Evolutionary conservation across 2,113 vertebrate genomes (phyloP).

Genomic region (Passer montanus): DNA sequence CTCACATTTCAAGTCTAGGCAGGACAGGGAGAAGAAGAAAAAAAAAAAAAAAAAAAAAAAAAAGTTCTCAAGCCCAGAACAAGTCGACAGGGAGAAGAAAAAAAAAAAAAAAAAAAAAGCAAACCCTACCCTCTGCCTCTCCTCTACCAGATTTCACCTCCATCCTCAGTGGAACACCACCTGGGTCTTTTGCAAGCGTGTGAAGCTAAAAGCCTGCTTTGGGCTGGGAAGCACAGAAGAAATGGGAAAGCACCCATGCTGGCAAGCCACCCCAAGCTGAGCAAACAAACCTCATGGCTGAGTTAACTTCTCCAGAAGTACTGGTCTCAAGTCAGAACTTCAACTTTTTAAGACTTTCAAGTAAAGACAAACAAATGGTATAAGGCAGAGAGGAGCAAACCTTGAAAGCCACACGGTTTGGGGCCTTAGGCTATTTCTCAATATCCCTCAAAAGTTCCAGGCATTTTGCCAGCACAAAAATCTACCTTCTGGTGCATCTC

Average conservation of each 20-base stretch:
- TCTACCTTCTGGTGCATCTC: slow-evolving; percentile 38
- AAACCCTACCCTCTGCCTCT: neutral
- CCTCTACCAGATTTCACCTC: neutral
- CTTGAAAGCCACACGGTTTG: slow-evolving; percentile 56
- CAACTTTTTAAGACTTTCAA: no score
- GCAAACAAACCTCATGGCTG: neutral
- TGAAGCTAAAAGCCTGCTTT: neutral
- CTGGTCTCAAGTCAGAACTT: neutral
- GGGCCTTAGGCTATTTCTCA: slow-evolving; percentile 61
- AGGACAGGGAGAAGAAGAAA: fast-evolving
- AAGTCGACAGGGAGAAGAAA: fast-evolving
- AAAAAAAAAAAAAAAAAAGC: no score
- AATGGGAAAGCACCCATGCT: neutral
- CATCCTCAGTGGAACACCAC: fast-evolving
- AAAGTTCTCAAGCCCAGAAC: no score
- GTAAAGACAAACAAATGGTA: neutral
- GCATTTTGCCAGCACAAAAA: slow-evolving; percentile 40
- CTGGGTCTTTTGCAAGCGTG: fast-evolving
- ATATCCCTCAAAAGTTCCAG: slow-evolving; percentile 61
- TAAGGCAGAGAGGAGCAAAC: slow-evolving; percentile 26
- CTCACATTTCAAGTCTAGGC: neutral
- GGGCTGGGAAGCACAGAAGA: neutral
- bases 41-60: neutral
- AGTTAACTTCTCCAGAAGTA: slow-evolving; percentile 22
- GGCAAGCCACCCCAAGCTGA: neutral